Percentiles rank a stretch among this genome's conserved stretches.
Evolutionary conservation across 2,113 vertebrate species (phyloP).

Genomic region (Lophochroa leadbeateri): DNA sequence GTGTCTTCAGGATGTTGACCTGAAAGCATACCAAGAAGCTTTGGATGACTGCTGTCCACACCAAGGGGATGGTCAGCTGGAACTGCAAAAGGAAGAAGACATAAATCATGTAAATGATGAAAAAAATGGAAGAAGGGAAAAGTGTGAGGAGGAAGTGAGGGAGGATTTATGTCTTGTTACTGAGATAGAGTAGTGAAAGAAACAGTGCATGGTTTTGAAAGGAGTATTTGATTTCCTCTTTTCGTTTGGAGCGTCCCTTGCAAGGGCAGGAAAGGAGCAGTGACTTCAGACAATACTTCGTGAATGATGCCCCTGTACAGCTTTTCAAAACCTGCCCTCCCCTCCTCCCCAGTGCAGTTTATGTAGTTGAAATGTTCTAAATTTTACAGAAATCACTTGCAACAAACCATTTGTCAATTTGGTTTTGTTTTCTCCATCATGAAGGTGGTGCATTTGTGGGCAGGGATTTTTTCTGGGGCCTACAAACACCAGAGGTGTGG

Average conservation of each 20-base stretch:
- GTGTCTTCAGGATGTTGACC: constrained; percentile 37
- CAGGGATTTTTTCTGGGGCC: neutral
- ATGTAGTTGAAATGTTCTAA: neutral
- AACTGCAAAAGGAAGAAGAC: neutral
- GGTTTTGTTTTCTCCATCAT: neutral
- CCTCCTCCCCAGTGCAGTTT: neutral
- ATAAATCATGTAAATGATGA: neutral
- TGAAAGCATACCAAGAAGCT: neutral
- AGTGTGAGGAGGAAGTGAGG: neutral
- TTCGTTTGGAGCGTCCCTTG: neutral
- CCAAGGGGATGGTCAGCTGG: neutral
- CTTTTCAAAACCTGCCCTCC: neutral
- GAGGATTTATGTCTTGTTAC: neutral
- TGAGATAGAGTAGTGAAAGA: neutral
- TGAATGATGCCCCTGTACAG: neutral
- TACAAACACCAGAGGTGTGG: neutral
- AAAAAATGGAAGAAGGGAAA: neutral
- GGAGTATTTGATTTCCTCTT: neutral
- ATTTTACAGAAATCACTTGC: neutral
- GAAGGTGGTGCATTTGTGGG: neutral
- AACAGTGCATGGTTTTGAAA: neutral
- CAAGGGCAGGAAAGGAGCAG: neutral
- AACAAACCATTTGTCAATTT: neutral
- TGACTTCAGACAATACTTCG: neutral
- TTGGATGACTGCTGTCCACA: neutral